Evolutionary conservation across 2,113 vertebrate genomes (phyloP).

Genomic region (Catharus fuscescens): DNA sequence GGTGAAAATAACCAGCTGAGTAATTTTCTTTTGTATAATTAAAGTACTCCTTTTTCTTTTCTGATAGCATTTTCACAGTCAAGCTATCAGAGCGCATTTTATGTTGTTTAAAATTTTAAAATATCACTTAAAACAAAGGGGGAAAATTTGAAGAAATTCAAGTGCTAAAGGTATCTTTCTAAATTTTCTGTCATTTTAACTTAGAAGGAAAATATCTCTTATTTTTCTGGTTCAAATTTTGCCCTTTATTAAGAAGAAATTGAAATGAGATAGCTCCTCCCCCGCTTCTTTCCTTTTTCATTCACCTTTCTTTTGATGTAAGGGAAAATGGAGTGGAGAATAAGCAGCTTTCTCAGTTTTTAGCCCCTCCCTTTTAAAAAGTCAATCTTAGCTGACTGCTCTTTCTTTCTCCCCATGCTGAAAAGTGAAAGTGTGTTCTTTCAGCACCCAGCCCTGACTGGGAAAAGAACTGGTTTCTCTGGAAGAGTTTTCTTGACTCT

Average conservation of each 20-base stretch:
- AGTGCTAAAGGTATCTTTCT: neutral
- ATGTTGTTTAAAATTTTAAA: neutral
- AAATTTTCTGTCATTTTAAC: neutral
- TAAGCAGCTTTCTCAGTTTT: neutral
- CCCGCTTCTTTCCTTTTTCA: neutral
- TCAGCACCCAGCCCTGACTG: neutral
- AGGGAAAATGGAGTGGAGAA: neutral
- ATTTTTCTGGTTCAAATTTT: neutral
- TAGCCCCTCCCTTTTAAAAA: neutral
- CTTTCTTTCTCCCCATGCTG: neutral
- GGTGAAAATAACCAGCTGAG: neutral
- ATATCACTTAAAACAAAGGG: neutral
- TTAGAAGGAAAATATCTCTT: neutral
- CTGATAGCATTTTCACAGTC: neutral
- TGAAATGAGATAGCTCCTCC: neutral
- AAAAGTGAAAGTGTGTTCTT: neutral
- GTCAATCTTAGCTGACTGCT: neutral
- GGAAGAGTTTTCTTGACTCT: neutral
- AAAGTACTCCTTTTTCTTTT: neutral
- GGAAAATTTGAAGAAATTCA: neutral
- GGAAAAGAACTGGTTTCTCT: neutral
- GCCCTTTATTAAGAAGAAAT: neutral
- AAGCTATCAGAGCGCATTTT: neutral
- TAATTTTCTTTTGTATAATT: neutral
- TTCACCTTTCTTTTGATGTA: neutral